Evolutionary conservation across 92 coral and sea anemone genomes (phyloP).

Genomic region (Epizoanthus scotinus): DNA sequence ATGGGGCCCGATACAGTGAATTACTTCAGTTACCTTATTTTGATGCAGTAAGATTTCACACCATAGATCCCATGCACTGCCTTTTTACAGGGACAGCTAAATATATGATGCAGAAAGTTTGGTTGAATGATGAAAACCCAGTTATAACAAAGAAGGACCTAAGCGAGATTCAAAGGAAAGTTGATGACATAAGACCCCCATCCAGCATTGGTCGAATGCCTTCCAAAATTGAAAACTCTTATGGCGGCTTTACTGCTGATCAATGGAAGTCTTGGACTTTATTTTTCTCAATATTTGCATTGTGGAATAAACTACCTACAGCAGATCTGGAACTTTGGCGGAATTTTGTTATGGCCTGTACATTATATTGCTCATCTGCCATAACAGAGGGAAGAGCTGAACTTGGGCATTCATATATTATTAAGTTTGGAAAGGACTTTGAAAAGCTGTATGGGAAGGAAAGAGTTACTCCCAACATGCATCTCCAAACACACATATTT

Average conservation of each 20-base stretch:
- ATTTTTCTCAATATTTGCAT: too few species aligned
- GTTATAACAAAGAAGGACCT: constrained; percentile 23
- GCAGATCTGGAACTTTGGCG: constrained; percentile 67
- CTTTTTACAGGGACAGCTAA: too few species aligned
- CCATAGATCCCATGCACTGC: too few species aligned
- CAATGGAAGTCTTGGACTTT: too few species aligned
- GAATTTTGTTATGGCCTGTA: constrained; percentile 66
- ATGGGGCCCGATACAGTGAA: constrained; percentile 54
- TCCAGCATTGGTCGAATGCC: constrained; percentile 65
- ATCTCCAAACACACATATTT: constrained; percentile 62
- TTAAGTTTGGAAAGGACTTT: constrained; percentile 49
- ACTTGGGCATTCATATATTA: constrained; percentile 48
- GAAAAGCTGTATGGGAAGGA: constrained; percentile 61
- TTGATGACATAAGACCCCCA: constrained; percentile 59
- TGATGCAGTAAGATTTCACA: constrained; percentile 66
- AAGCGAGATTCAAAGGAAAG: constrained; percentile 41
- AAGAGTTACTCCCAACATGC: constrained; percentile 73
- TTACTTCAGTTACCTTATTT: constrained; percentile 56
- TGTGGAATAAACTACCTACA: constrained; percentile 30
- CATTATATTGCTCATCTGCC: neutral
- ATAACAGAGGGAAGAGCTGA: constrained; percentile 52
- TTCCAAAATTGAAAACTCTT: constrained; percentile 56
- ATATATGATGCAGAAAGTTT: constrained; percentile 63
- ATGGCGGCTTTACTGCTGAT: constrained; percentile 49
- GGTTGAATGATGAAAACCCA: constrained; percentile 45